Percentiles rank a stretch among this genome's conserved stretches.
Evolutionary conservation across 2,797 vertebrate genomes (phyloP).

Genomic region (Microcaecilia unicolor): DNA sequence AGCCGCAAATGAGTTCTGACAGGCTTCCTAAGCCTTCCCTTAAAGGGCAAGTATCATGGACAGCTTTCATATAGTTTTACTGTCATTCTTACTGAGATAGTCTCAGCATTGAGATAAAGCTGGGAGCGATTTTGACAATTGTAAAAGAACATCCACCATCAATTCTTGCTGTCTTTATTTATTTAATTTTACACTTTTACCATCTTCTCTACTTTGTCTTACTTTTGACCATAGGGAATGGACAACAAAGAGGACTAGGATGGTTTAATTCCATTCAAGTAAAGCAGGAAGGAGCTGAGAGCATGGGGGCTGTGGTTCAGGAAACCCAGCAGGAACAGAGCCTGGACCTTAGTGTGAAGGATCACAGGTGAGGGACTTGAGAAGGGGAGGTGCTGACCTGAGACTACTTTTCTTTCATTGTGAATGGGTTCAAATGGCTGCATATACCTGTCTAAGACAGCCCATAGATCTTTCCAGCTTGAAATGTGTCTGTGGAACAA

Average conservation of each 20-base stretch:
- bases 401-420: no score
- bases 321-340: conserved; percentile 84
- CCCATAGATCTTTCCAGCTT: no score
- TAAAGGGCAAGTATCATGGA: conserved; percentile 76
- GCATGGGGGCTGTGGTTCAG: conserved; percentile 43
- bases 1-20: conserved; percentile 91
- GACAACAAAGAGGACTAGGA: conserved; percentile 58
- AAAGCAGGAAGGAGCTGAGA: conserved; percentile 77
- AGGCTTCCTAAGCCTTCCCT: conserved; percentile 82
- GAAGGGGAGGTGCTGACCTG: no score
- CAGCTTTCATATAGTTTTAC: conserved; percentile 92
- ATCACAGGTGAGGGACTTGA: conserved; percentile 77
- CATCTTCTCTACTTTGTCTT: conserved; percentile 21
- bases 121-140: conserved; percentile 80
- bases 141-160: conserved; percentile 80
- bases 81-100: conserved; percentile 97
- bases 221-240: conserved; percentile 66
- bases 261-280: conserved; percentile 75
- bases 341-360: conserved; percentile 90
- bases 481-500: no score
- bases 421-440: no score
- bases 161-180: conserved; percentile 55
- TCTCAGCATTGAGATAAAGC: conserved; percentile 76
- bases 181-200: not conserved
- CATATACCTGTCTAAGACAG: no score